Conservation (phyloP, 2,888 invertebrate genomes). For the Exocentrus adspersus region DNA sequence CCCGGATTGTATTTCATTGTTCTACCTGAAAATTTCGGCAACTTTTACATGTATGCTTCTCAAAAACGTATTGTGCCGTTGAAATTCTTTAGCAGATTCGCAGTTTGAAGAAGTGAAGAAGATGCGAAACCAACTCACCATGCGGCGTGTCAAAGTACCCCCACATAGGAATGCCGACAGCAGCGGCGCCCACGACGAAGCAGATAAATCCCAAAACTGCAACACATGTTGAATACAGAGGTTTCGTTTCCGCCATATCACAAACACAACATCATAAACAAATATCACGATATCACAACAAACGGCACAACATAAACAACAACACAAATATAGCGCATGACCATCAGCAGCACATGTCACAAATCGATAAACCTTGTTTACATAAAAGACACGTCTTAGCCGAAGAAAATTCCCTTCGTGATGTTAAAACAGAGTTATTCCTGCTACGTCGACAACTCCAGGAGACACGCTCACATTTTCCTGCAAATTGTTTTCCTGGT, state of each 20-base stretch:
- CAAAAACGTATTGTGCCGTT: no score
- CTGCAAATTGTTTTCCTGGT: conserved; percentile 27
- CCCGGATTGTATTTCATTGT: no score
- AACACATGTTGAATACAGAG: conserved; percentile 75
- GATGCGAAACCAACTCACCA: conserved; percentile 67
- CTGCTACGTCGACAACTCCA: conserved; percentile 28
- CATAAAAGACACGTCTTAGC: conserved; percentile 41
- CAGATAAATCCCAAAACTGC: conserved; percentile 79
- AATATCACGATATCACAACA: conserved; percentile 34
- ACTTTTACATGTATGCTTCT: no score
- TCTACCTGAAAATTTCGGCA: no score
- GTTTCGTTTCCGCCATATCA: conserved; percentile 70
- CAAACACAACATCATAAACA: conserved; percentile 47
- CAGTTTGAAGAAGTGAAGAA: no score
- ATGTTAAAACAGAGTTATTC: conserved; percentile 28
- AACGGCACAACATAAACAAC: conserved; percentile 38
- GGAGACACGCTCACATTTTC: conserved; percentile 41
- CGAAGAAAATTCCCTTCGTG: conserved; percentile 38
- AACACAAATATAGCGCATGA: conserved; percentile 42
- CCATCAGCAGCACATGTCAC: conserved; percentile 45
- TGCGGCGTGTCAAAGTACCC: conserved; percentile 82
- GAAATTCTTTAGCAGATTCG: no score
- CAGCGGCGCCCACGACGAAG: conserved; percentile 83
- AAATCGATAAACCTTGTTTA: conserved; percentile 52
- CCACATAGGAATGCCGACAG: conserved; percentile 87